These are phyloP conservation scores for Umimayanthus kanabou DNA, from an alignment of 92 coral and sea anemone species.

Conservation along the genomic window DNA sequence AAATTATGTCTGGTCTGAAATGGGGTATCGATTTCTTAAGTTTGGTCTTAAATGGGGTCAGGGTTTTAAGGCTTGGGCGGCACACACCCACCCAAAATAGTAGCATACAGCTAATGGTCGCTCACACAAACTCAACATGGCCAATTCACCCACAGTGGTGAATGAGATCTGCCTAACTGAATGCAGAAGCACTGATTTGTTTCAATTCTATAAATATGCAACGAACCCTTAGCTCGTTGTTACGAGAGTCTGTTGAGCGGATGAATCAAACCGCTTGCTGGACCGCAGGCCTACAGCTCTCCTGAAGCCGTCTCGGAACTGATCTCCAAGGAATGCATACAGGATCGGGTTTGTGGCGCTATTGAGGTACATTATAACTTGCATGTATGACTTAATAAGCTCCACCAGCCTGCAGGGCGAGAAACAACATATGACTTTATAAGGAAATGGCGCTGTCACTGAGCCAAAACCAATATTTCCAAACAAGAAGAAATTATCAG, in stretches of 20 bases:
- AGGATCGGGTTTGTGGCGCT: constrained; percentile 84
- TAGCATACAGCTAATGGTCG: not conserved
- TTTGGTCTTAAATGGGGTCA: too few relatives aligned
- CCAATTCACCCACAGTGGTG: not conserved
- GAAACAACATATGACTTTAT: constrained; percentile 34
- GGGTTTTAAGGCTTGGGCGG: too few relatives aligned
- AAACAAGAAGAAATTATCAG: too few relatives aligned
- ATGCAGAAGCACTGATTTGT: not conserved
- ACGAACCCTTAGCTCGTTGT: constrained; percentile 22
- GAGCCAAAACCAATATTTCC: not conserved
- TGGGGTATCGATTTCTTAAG: too few relatives aligned
- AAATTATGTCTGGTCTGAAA: too few relatives aligned
- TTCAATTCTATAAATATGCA: not conserved
- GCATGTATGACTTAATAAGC: constrained; percentile 57
- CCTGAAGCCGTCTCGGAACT: constrained; percentile 73
- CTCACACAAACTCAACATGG: not conserved
- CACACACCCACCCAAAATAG: too few relatives aligned
- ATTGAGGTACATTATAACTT: constrained; percentile 75
- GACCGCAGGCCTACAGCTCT: constrained; percentile 46
- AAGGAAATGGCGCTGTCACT: constrained; percentile 23
- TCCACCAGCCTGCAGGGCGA: constrained; percentile 58
- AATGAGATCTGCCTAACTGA: not conserved
- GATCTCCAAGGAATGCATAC: constrained; percentile 84
- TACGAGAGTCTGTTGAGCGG: constrained; percentile 12
- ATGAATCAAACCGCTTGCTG: not conserved